These are phyloP conservation scores for Mus spicilegus DNA, from an alignment of 2,113 vertebrate species.

Conservation along the genomic window DNA sequence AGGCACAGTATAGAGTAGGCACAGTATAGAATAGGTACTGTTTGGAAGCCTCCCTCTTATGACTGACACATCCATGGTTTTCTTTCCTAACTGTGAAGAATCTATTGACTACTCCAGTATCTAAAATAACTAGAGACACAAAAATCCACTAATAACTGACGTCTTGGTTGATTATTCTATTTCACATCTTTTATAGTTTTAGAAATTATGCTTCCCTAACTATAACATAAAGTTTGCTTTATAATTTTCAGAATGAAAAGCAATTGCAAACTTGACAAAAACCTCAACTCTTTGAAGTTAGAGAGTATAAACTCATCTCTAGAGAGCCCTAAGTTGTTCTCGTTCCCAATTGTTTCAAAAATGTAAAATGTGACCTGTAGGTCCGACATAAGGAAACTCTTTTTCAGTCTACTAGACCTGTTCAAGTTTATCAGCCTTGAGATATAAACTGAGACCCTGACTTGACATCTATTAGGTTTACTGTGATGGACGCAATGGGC, in stretches of 20 bases:
- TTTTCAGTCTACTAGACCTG: background rate
- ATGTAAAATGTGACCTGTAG: background rate
- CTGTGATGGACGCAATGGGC: background rate
- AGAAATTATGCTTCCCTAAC: background rate
- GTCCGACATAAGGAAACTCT: background rate
- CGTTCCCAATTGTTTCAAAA: background rate
- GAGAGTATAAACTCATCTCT: background rate
- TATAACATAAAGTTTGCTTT: constrained; percentile 10
- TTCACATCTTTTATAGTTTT: background rate
- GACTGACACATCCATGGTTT: background rate
- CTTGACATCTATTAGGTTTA: background rate
- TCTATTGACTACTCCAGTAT: background rate
- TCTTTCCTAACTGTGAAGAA: background rate
- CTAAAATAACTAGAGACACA: background rate
- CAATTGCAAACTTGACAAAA: background rate
- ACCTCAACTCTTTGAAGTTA: background rate
- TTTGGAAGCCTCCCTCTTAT: background rate
- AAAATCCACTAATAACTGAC: background rate
- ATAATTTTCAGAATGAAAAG: constrained; percentile 21
- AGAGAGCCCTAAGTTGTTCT: background rate
- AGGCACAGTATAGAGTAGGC: background rate
- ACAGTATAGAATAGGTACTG: background rate
- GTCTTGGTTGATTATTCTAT: background rate
- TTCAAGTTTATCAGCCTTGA: background rate
- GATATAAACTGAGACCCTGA: background rate